Base-by-base conservation (phyloP, 2,113 vertebrate genomes). In the Formicarius rufipectus region DNA sequence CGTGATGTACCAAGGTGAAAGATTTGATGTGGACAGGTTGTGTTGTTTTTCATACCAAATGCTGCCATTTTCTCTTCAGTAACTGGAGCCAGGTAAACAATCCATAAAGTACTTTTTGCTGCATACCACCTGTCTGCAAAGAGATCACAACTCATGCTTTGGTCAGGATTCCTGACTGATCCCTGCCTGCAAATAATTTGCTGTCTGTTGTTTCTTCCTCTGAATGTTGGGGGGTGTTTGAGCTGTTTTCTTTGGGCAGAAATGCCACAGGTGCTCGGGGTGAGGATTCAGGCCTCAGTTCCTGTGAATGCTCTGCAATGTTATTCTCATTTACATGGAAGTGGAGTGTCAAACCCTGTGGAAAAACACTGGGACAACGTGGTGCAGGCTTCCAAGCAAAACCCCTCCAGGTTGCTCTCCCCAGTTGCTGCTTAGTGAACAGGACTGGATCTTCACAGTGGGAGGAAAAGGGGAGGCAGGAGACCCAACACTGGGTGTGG, bases 381-480 rank as follows among this genome's bases (percentile, higher is more conserved):
- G 52, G 19, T 30, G 11, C 52, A 52, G 80, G 47, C 73, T 74
- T 63, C 62, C n/a, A 35, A 63, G 56, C 33, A 45, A 7, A 64
- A 37, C 66, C 69, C 15, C 17, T 64, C 47, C 10, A 22, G n/a
- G 24, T 81, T 53, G 0, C 47, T 67, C 25, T 72, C 27, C 1
- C 33, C 63, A 31, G 55, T 21, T 2, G 3, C n/a, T 33, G 23
- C 14, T 55, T 69, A 17, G 37, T 85, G 35, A 73, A 49, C 6
- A 5, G 59, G 18, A 28, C 15, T 78, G 71, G 17, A 27, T 50
- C 35, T 42, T 74, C 55, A 62, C 18, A 13, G 52, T 0, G 4
- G 2, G 1, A n/a, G n/a, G n/a, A n/a, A 3, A 0, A 49, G 6
- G 2, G 30, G 33, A 23, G 47, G 18, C 33, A 44, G 22, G 24